Percentiles rank a stretch among this genome's conserved stretches.
These are phyloP conservation scores for Gambusia yucatana DNA, from an alignment of 2,797 vertebrate genomes.

Conservation along the genomic window DNA sequence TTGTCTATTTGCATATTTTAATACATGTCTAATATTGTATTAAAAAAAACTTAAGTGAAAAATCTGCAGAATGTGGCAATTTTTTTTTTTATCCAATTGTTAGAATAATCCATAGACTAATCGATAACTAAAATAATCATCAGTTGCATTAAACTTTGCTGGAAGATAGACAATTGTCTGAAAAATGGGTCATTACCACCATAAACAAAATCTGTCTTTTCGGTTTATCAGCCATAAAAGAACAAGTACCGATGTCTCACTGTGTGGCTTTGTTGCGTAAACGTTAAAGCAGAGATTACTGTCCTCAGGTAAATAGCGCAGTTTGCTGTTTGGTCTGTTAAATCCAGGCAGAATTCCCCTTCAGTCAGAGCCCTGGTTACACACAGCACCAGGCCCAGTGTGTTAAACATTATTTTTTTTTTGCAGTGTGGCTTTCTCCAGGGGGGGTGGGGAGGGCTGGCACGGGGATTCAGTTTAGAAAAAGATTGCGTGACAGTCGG, in stretches of 20 bases:
- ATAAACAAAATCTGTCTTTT: background rate
- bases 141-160: too few species aligned
- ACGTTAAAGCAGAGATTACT: constrained; percentile 65
- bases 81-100: too few species aligned
- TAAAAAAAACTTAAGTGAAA: too few species aligned
- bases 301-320: constrained; percentile 63
- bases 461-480: constrained; percentile 54
- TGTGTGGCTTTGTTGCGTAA: constrained; percentile 62
- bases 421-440: constrained; percentile 51
- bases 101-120: too few species aligned
- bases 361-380: constrained; percentile 45
- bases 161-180: background rate
- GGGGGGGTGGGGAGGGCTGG: constrained; percentile 22
- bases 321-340: constrained; percentile 41
- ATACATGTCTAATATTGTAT: too few species aligned
- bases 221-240: background rate
- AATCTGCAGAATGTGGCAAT: too few species aligned
- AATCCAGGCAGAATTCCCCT: constrained; percentile 46
- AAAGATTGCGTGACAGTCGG: constrained; percentile 68
- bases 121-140: too few species aligned
- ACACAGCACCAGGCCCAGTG: constrained; percentile 30
- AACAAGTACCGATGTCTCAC: constrained; percentile 55
- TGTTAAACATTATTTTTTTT: constrained; percentile 50
- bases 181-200: too few species aligned
- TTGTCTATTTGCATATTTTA: too few species aligned